A percentile compares a stretch with the other conserved stretches of the same genome.
These are phyloP conservation scores for Alectoris magna DNA, from an alignment of 2,797 vertebrate genomes.

Conservation along the genomic window DNA sequence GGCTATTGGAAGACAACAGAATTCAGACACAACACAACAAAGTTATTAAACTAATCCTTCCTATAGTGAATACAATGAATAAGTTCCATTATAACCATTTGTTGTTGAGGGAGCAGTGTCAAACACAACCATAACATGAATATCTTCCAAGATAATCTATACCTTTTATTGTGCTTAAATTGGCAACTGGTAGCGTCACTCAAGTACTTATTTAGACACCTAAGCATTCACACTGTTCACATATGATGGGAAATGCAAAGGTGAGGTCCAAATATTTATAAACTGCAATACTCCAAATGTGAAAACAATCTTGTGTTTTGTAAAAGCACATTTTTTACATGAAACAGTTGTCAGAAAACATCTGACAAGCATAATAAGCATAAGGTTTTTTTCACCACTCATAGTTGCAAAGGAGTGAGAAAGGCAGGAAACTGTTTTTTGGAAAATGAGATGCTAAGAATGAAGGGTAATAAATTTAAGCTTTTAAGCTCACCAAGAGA, in stretches of 20 bases:
- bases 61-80: neutral
- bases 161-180: neutral
- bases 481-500: neutral
- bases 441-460: neutral
- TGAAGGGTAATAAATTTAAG: neutral
- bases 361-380: neutral
- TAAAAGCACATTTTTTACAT: neutral
- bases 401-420: neutral
- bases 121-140: neutral
- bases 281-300: neutral
- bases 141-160: neutral
- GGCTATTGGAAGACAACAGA: constrained; percentile 79
- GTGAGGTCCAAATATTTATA: neutral
- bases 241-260: neutral
- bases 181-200: neutral
- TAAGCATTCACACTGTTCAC: neutral
- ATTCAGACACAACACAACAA: neutral
- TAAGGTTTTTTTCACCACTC: neutral
- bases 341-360: neutral
- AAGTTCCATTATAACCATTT: neutral
- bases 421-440: neutral
- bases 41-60: neutral
- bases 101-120: neutral
- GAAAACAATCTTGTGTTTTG: neutral
- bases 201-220: neutral